These are phyloP conservation scores for Tamias sibiricus DNA, from an alignment of 2,113 vertebrate genomes.

Conservation along the genomic window DNA sequence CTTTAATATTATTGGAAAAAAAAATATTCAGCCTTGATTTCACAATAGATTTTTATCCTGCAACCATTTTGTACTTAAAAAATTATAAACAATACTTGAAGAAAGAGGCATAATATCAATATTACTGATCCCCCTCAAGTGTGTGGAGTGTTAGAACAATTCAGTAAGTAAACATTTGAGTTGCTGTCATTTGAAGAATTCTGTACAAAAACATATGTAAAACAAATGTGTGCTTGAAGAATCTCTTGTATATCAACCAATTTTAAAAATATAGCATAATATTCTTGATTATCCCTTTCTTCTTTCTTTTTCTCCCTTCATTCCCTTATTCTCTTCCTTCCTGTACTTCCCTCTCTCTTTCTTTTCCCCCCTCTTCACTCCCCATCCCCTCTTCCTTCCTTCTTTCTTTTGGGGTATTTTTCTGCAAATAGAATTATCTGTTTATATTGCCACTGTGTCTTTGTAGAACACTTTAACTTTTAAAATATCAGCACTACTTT, in stretches of 20 bases:
- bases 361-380: no score
- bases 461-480: neutral
- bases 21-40: neutral
- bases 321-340: neutral
- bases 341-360: accelerated
- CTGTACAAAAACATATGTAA: conserved; percentile 30
- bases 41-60: conserved; percentile 13
- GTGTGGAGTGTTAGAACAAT: neutral
- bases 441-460: neutral
- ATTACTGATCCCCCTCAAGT: neutral
- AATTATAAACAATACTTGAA: conserved; percentile 30
- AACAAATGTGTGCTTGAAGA: neutral
- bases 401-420: neutral
- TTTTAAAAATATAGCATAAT: neutral
- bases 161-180: conserved; percentile 48
- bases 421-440: neutral
- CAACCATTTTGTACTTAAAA: neutral
- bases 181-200: conserved; percentile 39
- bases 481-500: neutral
- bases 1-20: conserved; percentile 32
- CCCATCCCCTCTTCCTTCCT: neutral
- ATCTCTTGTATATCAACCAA: neutral
- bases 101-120: conserved; percentile 11
- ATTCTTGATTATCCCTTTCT: neutral
- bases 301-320: neutral